phyloP scores from a whole-genome alignment of 2,797 vertebrate genomes.

The Synanceia verrucosa region DNA sequence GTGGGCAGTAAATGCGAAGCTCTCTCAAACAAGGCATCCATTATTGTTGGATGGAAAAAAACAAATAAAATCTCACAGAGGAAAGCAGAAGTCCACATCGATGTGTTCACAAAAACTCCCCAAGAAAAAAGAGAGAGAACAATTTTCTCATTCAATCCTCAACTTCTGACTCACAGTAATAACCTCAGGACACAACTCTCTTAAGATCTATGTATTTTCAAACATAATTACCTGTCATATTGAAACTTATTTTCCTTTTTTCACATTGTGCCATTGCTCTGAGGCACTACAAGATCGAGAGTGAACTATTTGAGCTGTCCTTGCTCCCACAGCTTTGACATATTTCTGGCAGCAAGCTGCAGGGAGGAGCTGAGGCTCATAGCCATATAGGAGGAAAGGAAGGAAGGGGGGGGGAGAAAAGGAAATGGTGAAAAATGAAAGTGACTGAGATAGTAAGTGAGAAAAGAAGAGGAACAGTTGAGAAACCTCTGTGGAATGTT shows the following conservation, averaged over 20 bases:
- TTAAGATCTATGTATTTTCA: slow-evolving; percentile 8
- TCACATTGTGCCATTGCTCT: neutral
- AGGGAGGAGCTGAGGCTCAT: slow-evolving; percentile 10
- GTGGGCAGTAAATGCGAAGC: slow-evolving; percentile 1
- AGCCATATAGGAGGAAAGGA: slow-evolving; percentile 27
- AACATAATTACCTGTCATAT: slow-evolving; percentile 5
- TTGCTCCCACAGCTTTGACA: slow-evolving; percentile 57
- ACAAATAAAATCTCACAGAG: slow-evolving; percentile 13
- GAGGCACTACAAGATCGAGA: slow-evolving; percentile 12
- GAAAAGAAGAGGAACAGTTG: neutral
- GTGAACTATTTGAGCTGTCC: slow-evolving; percentile 35
- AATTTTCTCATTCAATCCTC: slow-evolving; percentile 39
- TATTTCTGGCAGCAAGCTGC: slow-evolving; percentile 52
- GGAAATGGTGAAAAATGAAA: slow-evolving; percentile 24
- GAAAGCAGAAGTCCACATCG: slow-evolving; percentile 29
- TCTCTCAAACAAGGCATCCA: slow-evolving; percentile 30
- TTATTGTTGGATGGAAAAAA: slow-evolving; percentile 44
- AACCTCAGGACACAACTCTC: slow-evolving; percentile 16
- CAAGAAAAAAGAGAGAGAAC: slow-evolving; percentile 19
- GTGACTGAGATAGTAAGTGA: neutral
- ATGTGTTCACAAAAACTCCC: slow-evolving; percentile 44
- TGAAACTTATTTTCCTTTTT: neutral
- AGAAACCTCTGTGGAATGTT: slow-evolving; percentile 29
- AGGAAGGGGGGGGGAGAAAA: slow-evolving; percentile 19
- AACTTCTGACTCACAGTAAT: slow-evolving; percentile 16